Evolutionary conservation across 2,113 vertebrate genomes (phyloP), one percentile per base, ranked within the genome.

Genomic region (Electrona antarctica): DNA sequence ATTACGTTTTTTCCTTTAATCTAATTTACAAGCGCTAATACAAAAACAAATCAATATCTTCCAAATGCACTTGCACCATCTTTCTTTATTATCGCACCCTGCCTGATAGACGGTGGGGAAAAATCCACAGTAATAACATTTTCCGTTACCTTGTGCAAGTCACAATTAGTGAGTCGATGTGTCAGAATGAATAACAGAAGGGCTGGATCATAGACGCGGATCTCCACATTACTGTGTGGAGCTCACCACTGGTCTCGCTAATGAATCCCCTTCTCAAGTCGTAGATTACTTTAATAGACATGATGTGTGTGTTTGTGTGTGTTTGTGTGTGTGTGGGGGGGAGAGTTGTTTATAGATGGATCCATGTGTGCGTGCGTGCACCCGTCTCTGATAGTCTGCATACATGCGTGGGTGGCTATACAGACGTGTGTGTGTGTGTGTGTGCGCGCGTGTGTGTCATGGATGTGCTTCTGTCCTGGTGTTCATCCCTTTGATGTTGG

Each of bases 1-100:
- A 67, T 88, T 88, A 83, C 4, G 80, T 89, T 88, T 86, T 85
- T 79, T 88, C 28, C 21, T 88, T 86, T 85, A 87, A 88, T 88
- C 74, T 8, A 14, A 87, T 89, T 88, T 76, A 82, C 82, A 75
- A 72, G 45, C 85, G 73, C 85, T 87, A 80, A 90, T 83, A 81
- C 79, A 74, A 69, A 85, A 6, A 41, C 3, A 41, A 85, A 86
- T 90, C 87, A 90, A 84, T 89, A 89, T 88, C 77, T 84, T 73
- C 50, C 68, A 71, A 68, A 81, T 49, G 51, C 72, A 81, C 77
- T 67, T 59, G 52, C 74, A 33, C 87, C 1, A 90, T 90, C 88
- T 87, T 68, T 92, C 85, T 91, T 76, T 76, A 87, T 91, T 88
- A 88, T 69, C 79, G 81, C 77, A 74, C 73, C 33, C 72, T 72